phyloP scores from a whole-genome alignment of 2,113 vertebrate species.

The Calyptommatus sinebrachiatus region DNA sequence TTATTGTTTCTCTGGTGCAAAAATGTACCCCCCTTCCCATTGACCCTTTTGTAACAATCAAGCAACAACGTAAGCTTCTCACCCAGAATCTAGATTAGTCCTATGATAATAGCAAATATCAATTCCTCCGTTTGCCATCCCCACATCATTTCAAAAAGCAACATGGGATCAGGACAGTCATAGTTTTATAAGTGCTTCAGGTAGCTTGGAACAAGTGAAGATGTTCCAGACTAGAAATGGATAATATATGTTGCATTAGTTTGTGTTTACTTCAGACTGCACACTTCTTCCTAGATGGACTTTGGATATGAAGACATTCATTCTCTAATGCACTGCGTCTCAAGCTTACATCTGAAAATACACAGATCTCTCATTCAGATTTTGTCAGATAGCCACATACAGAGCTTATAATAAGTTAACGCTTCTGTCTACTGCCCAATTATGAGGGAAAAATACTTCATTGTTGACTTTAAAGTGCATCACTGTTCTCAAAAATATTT shows the following conservation, averaged over 20 bases:
- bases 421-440: neutral
- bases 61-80: neutral
- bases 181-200: neutral
- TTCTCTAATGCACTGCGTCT: neutral
- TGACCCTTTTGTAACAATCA: neutral
- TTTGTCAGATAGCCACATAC: neutral
- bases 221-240: neutral
- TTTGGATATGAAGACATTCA: neutral
- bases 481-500: neutral
- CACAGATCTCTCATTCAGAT: neutral
- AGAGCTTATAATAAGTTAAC: neutral
- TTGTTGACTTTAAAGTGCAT: constrained; percentile 31
- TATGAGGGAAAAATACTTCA: neutral
- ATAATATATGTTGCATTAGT: neutral
- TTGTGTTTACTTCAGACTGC: neutral
- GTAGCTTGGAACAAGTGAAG: neutral
- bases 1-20: constrained; percentile 1
- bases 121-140: neutral
- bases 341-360: neutral
- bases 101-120: neutral
- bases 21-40: neutral
- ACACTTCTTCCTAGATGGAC: neutral
- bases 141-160: neutral
- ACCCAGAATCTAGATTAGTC: neutral
- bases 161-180: neutral